phyloP scores from a whole-genome alignment of 2,888 invertebrate genomes.

The Bembecia ichneumoniformis region DNA sequence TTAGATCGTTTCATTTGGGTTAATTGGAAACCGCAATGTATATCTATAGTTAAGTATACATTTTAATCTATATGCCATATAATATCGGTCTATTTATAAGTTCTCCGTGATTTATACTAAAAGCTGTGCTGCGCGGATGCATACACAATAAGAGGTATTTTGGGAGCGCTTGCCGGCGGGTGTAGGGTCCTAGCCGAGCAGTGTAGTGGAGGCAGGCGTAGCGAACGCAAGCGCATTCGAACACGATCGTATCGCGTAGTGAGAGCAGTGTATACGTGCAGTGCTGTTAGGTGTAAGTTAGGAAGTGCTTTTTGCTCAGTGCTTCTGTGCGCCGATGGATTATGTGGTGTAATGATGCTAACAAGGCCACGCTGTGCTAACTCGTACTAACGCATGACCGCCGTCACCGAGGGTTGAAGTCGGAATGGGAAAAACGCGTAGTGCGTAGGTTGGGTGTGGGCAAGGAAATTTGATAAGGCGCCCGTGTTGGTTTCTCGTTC shows the following conservation, averaged over 20 bases:
- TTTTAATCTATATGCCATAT: background rate
- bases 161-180: slow-evolving; percentile 40
- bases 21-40: background rate
- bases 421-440: slow-evolving; percentile 29
- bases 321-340: slow-evolving; percentile 28
- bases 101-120: slow-evolving; percentile 48
- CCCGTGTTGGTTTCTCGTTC: slow-evolving; percentile 30
- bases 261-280: slow-evolving; percentile 31
- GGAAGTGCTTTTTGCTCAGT: slow-evolving; percentile 41
- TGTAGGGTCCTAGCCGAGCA: slow-evolving; percentile 32
- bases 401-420: slow-evolving; percentile 18
- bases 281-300: slow-evolving; percentile 53
- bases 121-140: slow-evolving; percentile 56
- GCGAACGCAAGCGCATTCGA: slow-evolving; percentile 32
- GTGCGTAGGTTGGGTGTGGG: slow-evolving; percentile 38
- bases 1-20: background rate
- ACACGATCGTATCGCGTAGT: slow-evolving; percentile 24
- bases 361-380: slow-evolving; percentile 48
- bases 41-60: background rate
- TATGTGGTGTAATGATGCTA: slow-evolving; percentile 37
- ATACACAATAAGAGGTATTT: slow-evolving; percentile 66
- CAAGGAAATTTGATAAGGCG: slow-evolving; percentile 70
- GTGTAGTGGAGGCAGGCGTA: slow-evolving; percentile 45
- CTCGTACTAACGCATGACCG: slow-evolving; percentile 65
- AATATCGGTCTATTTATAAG: slow-evolving; percentile 43